Base-by-base conservation (phyloP, 2,797 vertebrate species). In the Astyanax mexicanus region DNA sequence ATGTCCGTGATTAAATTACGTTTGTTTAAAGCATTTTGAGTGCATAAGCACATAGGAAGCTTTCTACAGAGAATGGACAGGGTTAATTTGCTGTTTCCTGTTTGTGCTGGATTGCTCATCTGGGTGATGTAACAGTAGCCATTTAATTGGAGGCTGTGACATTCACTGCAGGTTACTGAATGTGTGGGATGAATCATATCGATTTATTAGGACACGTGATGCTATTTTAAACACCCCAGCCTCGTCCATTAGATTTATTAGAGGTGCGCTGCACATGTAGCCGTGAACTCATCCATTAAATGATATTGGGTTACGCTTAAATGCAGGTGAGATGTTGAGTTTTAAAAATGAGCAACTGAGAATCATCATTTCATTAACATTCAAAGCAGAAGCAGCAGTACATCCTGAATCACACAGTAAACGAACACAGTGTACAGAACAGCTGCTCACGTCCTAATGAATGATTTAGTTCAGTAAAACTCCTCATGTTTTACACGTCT, bases 61-160 rank as follows among this genome's bases (percentile, higher is more conserved):
- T 35, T 23, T 29, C 9, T 4, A 44, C 51, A 23, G 49, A 1
- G 17, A 19, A 23, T 52, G 51, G 10, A 25, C 6, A 11, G 52
- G 25, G 25, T 54, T 6, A 13, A 60, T 62, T 68, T 60, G 6
- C 70, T 25, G 57, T 65, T 44, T 27, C 64, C 60, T 21, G 44
- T 4, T 54, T 52, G 13, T 54, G n/a, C 29, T 66, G 42, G 45
- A 21, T 80, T 75, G 17, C 25, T 74, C 72, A 65, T 49, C 66
- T 45, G 9, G 6, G 17, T 58, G 74, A 78, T 45, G 32, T 70
- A 42, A 65, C 9, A 5, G 19, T 42, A 12, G 11, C 54, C 45
- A 12, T 19, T 32, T 64, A 58, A 35, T 9, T 27, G 17, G 38
- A 55, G 54, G 38, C 71, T 54, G 25, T 37, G 23, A 64, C 52